Evolutionary conservation across 2,797 vertebrate species (phyloP).

Genomic region (Betta splendens): DNA sequence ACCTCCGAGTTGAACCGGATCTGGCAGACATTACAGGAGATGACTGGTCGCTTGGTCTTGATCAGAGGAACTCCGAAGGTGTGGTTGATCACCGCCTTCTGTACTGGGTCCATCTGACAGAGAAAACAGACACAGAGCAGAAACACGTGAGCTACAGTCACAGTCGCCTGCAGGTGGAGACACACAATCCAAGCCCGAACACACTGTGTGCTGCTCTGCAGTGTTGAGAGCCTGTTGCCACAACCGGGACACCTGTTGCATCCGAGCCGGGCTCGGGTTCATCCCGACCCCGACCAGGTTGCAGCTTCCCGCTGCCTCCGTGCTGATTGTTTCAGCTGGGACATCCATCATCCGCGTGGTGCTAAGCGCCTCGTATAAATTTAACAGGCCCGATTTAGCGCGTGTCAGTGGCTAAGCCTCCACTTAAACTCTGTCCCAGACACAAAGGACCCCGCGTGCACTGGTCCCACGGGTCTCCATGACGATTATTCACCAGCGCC

Average conservation of each 20-base stretch:
- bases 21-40: constrained; percentile 95
- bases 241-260: constrained; percentile 40
- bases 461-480: constrained; percentile 34
- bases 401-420: constrained; percentile 50
- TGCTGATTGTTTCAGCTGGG: constrained; percentile 69
- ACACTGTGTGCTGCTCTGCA: constrained; percentile 22
- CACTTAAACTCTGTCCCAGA: constrained; percentile 58
- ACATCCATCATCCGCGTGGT: constrained; percentile 52
- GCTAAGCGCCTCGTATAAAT: constrained; percentile 68
- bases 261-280: constrained; percentile 11
- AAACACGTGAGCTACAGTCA: constrained; percentile 41
- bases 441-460: constrained; percentile 41
- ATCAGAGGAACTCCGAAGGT: constrained; percentile 89
- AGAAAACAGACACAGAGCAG: constrained; percentile 5
- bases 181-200: no score
- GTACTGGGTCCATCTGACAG: constrained; percentile 91
- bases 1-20: constrained; percentile 97
- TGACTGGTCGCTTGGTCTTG: constrained; percentile 90
- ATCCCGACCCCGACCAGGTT: constrained; percentile 29
- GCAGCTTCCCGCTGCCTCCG: constrained; percentile 17
- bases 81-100: constrained; percentile 92
- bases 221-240: constrained; percentile 47
- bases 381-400: constrained; percentile 63
- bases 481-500: constrained; percentile 56
- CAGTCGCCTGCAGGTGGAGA: no score